Base-by-base conservation (phyloP, 2,113 vertebrate species). In the Toxostoma redivivum region DNA sequence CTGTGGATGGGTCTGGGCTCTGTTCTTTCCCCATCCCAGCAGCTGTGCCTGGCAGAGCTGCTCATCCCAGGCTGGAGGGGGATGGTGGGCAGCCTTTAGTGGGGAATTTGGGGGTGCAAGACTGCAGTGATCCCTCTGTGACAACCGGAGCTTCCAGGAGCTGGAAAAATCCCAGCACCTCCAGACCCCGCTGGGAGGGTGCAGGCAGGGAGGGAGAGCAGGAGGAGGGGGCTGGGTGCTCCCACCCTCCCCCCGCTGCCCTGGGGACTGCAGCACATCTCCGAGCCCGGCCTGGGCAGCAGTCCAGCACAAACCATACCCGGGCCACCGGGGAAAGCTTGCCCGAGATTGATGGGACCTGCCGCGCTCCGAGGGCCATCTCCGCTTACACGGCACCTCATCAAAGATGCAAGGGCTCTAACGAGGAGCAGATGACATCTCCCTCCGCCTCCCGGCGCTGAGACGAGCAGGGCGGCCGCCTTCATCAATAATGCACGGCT, bases 351-450 rank as follows among this genome's bases (percentile, higher is more conserved):
- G 80, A 90, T 95, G 96, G 92, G 66, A 38, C 92, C 90, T 77
- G 95, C 71, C n/a, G 12, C 5, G 37, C 81, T 92, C 90, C 23
- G 82, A 62, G 92, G 91, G 85, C 90, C 54, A 15, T 56, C 96
- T 97, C 97, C 86, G 33, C 30, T 98, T 96, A 95, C 97, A 65
- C 21, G 4, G 24, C 66, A 27, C 17, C 86, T 96, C 92, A 97
- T 97, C 92, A 97, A 98, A 97, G 91, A 97, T 97, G 94, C 86
- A 97, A 40, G 79, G 88, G 86, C 82, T 90, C 94, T 97, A 97
- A 97, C 15, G 45, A 97, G 94, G 87, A 95, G 80, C 82, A 67
- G 80, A 86, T 97, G 95, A 93, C 93, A 96, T 94, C 90, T 86
- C 72, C 61, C 71, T 92, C 56, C 94, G 71, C 28, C 42, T 42